Percentiles rank a stretch among this genome's conserved stretches.
phyloP scores from a whole-genome alignment of 2,113 vertebrate genomes.

The Ptyas mucosa region DNA sequence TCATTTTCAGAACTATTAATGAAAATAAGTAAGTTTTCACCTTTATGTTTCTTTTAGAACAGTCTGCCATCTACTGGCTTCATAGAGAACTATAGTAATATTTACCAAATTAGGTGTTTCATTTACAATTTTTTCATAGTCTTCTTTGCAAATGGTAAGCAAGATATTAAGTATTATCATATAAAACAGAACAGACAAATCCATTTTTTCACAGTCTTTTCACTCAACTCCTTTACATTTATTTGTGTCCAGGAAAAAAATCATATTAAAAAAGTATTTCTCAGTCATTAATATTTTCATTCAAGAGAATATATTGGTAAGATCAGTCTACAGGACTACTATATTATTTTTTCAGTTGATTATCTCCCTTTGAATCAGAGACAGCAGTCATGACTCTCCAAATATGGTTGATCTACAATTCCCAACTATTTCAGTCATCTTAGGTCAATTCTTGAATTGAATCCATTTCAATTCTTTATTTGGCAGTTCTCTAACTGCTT shows the following conservation, averaged over 20 bases:
- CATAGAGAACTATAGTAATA: neutral
- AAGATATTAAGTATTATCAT: neutral
- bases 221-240: neutral
- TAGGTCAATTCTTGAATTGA: neutral
- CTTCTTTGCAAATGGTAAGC: neutral
- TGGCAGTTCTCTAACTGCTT: neutral
- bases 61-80: constrained; percentile 11
- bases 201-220: neutral
- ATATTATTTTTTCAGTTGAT: neutral
- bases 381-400: neutral
- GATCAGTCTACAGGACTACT: neutral
- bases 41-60: neutral
- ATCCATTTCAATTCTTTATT: neutral
- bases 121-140: neutral
- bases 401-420: neutral
- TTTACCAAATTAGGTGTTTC: neutral
- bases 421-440: neutral
- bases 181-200: neutral
- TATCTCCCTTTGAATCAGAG: neutral
- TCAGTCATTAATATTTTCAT: neutral
- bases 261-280: neutral
- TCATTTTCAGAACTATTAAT: neutral
- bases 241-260: neutral
- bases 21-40: neutral
- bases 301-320: neutral